Evolutionary conservation across 2,113 vertebrate species (phyloP).

Genomic region (Percina caprodes): DNA sequence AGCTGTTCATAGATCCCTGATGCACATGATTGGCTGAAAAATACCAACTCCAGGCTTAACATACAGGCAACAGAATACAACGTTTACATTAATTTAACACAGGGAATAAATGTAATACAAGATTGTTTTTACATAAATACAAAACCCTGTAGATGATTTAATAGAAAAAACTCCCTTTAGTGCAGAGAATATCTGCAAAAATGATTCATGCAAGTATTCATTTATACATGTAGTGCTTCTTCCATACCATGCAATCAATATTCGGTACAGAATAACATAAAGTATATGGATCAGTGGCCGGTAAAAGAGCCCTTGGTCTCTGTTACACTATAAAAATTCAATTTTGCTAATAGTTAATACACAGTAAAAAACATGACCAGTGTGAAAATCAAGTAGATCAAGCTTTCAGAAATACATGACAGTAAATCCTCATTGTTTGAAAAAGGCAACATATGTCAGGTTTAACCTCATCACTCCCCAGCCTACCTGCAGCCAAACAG

Average conservation of each 20-base stretch:
- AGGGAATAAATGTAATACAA: constrained; percentile 36
- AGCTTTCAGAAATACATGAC: not conserved
- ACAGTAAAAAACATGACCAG: not conserved
- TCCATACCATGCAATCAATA: constrained; percentile 29
- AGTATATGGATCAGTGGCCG: not conserved
- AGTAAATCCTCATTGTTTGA: not conserved
- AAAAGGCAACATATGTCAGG: constrained; percentile 27
- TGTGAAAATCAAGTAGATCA: constrained; percentile 3
- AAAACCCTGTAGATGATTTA: constrained; percentile 18
- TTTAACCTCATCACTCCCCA: constrained; percentile 26
- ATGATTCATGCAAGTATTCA: not conserved
- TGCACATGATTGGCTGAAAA: constrained; percentile 45
- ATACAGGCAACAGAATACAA: constrained; percentile 1
- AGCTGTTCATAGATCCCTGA: constrained; percentile 44
- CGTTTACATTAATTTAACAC: constrained; percentile 29
- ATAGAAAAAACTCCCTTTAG: not conserved
- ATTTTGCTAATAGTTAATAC: not conserved
- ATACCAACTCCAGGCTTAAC: constrained; percentile 11
- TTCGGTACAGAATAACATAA: constrained; percentile 1
- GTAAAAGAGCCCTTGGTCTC: not conserved
- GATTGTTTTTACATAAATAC: constrained; percentile 8
- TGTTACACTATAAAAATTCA: constrained; percentile 20
- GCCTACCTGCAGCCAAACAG: constrained; percentile 8
- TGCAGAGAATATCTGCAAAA: constrained; percentile 19
- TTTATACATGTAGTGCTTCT: not conserved